A percentile compares a stretch with the other conserved stretches of the same genome.
phyloP scores from a whole-genome alignment of 2,113 vertebrate genomes.

The Egretta garzetta region DNA sequence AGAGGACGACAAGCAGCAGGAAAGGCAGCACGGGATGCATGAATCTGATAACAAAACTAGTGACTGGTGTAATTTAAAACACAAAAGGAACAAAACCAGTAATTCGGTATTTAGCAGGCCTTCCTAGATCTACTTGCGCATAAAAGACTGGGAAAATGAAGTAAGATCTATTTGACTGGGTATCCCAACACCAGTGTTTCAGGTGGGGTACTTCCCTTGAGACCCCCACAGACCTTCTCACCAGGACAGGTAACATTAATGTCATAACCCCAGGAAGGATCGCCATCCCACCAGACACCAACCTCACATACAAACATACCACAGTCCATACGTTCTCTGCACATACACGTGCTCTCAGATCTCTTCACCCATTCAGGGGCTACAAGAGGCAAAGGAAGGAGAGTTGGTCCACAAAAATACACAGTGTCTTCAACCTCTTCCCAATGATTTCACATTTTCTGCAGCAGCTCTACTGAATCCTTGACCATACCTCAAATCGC shows the following conservation, averaged over 20 bases:
- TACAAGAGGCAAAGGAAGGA: not conserved
- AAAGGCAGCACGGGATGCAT: not conserved
- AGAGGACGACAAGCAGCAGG: not conserved
- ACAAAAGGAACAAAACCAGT: not conserved
- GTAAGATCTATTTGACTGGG: not conserved
- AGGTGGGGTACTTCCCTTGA: not conserved
- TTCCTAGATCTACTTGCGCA: not conserved
- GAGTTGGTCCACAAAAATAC: not conserved
- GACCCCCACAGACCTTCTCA: not conserved
- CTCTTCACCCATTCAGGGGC: not conserved
- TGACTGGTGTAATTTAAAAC: not conserved
- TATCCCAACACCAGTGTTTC: not conserved
- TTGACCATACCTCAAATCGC: not conserved
- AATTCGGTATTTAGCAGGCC: not conserved
- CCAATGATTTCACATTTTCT: not conserved
- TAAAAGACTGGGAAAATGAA: not conserved
- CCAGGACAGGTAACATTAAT: not conserved
- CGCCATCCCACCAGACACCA: not conserved
- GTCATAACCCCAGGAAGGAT: rapidly evolving
- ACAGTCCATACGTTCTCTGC: not conserved
- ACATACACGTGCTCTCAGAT: rapidly evolving
- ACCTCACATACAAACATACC: rapidly evolving
- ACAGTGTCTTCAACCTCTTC: not conserved
- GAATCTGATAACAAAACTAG: not conserved
- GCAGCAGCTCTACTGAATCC: not conserved